Evolutionary conservation across 1,140 invertebrate species (phyloP), one percentile per base, ranked within the genome.

Genomic region (Eupeodes corollae): DNA sequence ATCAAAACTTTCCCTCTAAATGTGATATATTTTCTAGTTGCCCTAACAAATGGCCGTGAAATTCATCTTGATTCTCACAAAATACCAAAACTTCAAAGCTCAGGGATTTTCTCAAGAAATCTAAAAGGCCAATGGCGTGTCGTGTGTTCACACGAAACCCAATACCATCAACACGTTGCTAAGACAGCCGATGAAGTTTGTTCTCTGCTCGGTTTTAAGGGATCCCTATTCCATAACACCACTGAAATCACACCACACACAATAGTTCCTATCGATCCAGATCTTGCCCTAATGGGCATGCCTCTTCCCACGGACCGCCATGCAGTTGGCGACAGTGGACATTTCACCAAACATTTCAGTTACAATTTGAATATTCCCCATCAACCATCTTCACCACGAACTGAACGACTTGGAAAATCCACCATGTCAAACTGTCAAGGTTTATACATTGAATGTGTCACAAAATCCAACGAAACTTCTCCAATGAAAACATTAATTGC

Each of bases 91-190:
- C 63, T 83, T 9, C 75, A 70, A 44, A 58, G 61, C 15, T 68
- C 75, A 52, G 83, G 84, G 35, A 71, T 80, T 44, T 51, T 86
- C 34, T 75, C 77, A 0, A 67, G 71, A 49, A 77, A 75, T 49
- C 54, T 67, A 10, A 57, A 74, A 14, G 77, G 74, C 10, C 48
- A 67, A 30, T 88, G 84, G 84, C 64, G 68, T 31, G 69, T 79
- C 3, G 58, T 76, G 1, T 86, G 83, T 53, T 65, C 75, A 51
- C 60, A 73, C 41, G 69, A 68, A 45, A 66, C 70, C 12, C 47
- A 51, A 14, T 58, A 55, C 26, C 51, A 55, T 15, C 30, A 51
- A 3, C 64, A 69, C 19, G 50, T 56, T 21, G 54, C 56, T 0
- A 47, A 52, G n/a, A 63, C 59, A 0, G 50, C 52, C 12, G 49